These are phyloP conservation scores for Callipepla squamata DNA, from an alignment of 2,113 vertebrate genomes.

Conservation along the genomic window DNA sequence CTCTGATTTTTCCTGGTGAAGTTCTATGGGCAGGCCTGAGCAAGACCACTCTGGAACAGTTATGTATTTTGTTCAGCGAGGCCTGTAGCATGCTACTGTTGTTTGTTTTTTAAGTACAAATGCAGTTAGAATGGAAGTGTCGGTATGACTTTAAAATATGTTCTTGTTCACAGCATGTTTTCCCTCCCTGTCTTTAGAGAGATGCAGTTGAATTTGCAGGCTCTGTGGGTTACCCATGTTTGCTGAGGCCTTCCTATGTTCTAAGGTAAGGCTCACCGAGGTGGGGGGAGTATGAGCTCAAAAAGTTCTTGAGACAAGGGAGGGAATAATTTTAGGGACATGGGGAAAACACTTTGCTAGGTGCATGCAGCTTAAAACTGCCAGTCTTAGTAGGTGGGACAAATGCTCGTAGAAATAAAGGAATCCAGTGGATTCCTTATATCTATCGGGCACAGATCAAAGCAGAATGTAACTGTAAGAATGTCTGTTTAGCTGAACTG, in stretches of 20 bases:
- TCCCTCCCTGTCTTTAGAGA: conserved; percentile 77
- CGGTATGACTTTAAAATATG: background rate
- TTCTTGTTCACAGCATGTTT: background rate
- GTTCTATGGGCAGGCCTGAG: background rate
- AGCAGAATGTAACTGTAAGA: background rate
- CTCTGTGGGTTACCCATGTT: conserved; percentile 89
- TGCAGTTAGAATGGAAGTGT: background rate
- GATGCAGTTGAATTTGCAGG: conserved; percentile 89
- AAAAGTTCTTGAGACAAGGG: background rate
- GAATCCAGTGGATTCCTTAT: background rate
- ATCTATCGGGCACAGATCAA: background rate
- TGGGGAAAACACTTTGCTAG: background rate
- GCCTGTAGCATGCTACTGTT: background rate
- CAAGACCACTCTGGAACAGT: background rate
- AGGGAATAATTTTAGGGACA: background rate
- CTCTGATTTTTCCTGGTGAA: background rate
- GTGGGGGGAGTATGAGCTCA: background rate
- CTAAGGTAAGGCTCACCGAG: conserved; percentile 82
- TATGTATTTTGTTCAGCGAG: rapidly evolving
- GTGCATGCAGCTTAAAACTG: background rate
- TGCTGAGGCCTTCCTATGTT: conserved; percentile 93
- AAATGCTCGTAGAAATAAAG: background rate
- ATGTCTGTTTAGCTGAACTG: background rate
- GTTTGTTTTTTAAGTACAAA: background rate
- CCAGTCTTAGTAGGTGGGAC: background rate